Base-by-base conservation (phyloP, 2,888 invertebrate species). In the Mesodorylaimus sp. region DNA sequence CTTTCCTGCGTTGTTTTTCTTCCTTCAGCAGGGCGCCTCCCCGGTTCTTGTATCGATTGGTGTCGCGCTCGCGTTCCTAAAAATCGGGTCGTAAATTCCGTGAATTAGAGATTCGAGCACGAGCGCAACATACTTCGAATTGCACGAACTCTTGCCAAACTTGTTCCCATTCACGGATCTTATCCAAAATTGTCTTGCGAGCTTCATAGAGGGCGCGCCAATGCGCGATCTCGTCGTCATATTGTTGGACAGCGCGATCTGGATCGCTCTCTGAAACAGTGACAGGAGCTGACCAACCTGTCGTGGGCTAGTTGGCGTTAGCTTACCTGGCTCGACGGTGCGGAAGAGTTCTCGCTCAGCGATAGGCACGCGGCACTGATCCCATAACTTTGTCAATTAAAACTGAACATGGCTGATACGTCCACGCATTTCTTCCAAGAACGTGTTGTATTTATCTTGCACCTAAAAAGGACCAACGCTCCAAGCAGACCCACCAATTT, bases 1-100 rank as follows among this genome's bases (percentile, higher is more conserved):
- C 75, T 7, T 75, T 73, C 64, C 83, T 87, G n/a, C 87, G 71
- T 60, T 84, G 83, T 59, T 80, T 83, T 66, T 89, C 88, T 64
- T 88, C 88, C 47, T 77, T 76, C 1, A 89, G 69, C 3, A 89
- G 70, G 56, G 83, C 80, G 0, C 88, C 86, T 0, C 88, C 87
- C 36, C 89, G 75, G 67, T 88, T 87, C 58, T 83, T 79, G 63
- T 79, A 84, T 42, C 88, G 75, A 55, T 80, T 79, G 0, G 83
- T 82, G 60, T 83, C 81, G n/a, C 76, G 75, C 0, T 43, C 44
- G 5, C 27, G 24, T 7, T 43, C 44, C 44, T 43, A 21, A 39
- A 39, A 21, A 21, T n/a, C 7, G n/a, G 13, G n/a, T n/a, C n/a
- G n/a, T n/a, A n/a, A n/a, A n/a, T n/a, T n/a, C n/a, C n/a, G n/a